These are phyloP conservation scores for Temnothorax rugatulus DNA, from an alignment of 2,888 invertebrate genomes.

Conservation along the genomic window DNA sequence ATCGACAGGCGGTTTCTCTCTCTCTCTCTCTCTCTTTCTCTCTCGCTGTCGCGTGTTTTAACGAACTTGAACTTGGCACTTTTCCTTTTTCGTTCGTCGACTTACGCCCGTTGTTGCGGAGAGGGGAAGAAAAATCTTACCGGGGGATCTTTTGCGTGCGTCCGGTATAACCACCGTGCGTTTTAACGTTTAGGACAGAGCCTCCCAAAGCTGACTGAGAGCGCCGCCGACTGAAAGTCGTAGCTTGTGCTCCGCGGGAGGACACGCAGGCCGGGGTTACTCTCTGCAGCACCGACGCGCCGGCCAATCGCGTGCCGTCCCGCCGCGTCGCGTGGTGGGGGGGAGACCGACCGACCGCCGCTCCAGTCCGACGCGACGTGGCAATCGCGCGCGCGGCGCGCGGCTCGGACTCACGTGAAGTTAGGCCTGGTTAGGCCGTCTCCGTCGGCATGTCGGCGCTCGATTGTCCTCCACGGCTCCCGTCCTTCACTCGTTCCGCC, in stretches of 20 bases:
- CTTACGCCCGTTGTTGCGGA: conserved; percentile 47
- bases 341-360: background rate
- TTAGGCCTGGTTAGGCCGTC: background rate
- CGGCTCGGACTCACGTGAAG: conserved; percentile 11
- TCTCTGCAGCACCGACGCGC: background rate
- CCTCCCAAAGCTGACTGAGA: conserved; percentile 82
- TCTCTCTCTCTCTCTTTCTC: background rate
- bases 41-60: background rate
- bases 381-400: conserved; percentile 21
- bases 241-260: conserved; percentile 4
- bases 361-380: background rate
- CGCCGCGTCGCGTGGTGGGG: conserved; percentile 32
- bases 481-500: background rate
- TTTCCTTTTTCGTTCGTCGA: conserved; percentile 55
- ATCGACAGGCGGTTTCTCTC: conserved; percentile 2
- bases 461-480: background rate
- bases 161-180: conserved; percentile 19
- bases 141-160: conserved; percentile 39
- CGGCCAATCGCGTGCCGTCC: conserved; percentile 55
- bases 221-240: conserved; percentile 38
- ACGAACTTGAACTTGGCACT: conserved; percentile 71
- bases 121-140: conserved; percentile 55
- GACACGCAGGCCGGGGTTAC: background rate
- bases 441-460: conserved; percentile 25
- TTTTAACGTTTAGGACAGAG: conserved; percentile 75